A percentile compares a stretch with the other conserved stretches of the same genome.
Evolutionary conservation across 1,140 invertebrate species (phyloP).

Genomic region (Pogonomyrmex barbatus): DNA sequence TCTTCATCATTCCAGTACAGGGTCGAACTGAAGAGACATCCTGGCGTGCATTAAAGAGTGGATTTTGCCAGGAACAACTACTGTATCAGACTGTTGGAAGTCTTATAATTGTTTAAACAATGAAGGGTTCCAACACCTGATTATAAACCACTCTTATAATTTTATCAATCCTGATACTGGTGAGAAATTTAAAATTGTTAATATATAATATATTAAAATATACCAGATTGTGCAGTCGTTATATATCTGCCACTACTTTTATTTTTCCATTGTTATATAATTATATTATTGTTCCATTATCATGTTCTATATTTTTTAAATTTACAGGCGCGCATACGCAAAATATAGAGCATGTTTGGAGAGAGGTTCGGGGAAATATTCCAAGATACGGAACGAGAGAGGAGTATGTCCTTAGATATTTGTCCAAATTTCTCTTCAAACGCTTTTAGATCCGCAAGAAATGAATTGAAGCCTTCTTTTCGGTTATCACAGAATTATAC

Average conservation of each 20-base stretch:
- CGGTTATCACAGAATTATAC: too few species aligned
- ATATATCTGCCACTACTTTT: too few species aligned
- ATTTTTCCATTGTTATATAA: too few species aligned
- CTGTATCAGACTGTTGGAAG: constrained; percentile 1
- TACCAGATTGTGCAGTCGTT: too few species aligned
- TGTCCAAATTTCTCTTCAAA: not conserved
- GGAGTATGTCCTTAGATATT: not conserved
- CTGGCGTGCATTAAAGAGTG: not conserved
- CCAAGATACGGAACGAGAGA: not conserved
- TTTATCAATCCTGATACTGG: not conserved
- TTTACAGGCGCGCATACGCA: not conserved
- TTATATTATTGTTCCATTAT: too few species aligned
- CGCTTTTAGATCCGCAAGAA: not conserved
- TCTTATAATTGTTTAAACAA: not conserved
- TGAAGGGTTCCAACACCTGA: not conserved
- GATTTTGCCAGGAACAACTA: not conserved
- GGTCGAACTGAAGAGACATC: not conserved
- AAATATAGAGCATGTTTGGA: not conserved
- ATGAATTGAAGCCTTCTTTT: too few species aligned
- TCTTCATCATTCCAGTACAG: not conserved
- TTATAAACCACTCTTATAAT: not conserved
- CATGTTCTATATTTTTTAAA: too few species aligned
- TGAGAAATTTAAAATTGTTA: not conserved
- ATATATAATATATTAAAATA: too few species aligned
- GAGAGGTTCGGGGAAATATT: not conserved